phyloP scores from a whole-genome alignment of 2,888 invertebrate genomes.

The Drosophila nr. perissopoda region DNA sequence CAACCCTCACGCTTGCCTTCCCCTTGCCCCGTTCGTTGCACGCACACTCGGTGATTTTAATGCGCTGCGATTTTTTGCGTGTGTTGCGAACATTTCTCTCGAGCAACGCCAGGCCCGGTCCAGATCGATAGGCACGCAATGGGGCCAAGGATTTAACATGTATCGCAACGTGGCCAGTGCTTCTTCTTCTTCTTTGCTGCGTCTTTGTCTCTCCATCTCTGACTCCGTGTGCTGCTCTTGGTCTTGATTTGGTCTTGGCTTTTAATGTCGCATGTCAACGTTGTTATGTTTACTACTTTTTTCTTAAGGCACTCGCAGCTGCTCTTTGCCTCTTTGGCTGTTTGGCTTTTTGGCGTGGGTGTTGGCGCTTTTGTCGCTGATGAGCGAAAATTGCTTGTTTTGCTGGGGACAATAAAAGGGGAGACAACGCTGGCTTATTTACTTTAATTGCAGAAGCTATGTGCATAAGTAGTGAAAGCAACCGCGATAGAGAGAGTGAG shows the following conservation, averaged over 20 bases:
- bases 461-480: conserved; percentile 27
- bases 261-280: conserved; percentile 79
- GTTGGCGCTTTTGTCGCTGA: conserved; percentile 50
- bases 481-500: background rate
- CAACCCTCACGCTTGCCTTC: background rate
- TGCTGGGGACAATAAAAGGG: background rate
- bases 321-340: conserved; percentile 1
- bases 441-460: conserved; percentile 67
- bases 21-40: conserved; percentile 40
- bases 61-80: conserved; percentile 78
- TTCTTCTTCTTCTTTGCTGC: conserved; percentile 1
- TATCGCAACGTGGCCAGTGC: conserved; percentile 1
- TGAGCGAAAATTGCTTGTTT: conserved; percentile 70
- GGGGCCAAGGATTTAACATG: conserved; percentile 34
- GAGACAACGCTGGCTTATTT: conserved; percentile 49
- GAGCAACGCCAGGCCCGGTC: conserved; percentile 35
- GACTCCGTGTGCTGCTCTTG: background rate
- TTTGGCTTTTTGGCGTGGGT: conserved; percentile 47
- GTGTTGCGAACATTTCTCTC: conserved; percentile 67
- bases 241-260: conserved; percentile 39
- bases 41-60: conserved; percentile 74
- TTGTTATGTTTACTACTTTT: conserved; percentile 76
- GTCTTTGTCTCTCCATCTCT: conserved; percentile 13
- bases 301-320: conserved; percentile 25
- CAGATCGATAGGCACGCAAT: conserved; percentile 54